Conservation (phyloP, 2,888 invertebrate species). For the Rotaria magnacalcarata region DNA sequence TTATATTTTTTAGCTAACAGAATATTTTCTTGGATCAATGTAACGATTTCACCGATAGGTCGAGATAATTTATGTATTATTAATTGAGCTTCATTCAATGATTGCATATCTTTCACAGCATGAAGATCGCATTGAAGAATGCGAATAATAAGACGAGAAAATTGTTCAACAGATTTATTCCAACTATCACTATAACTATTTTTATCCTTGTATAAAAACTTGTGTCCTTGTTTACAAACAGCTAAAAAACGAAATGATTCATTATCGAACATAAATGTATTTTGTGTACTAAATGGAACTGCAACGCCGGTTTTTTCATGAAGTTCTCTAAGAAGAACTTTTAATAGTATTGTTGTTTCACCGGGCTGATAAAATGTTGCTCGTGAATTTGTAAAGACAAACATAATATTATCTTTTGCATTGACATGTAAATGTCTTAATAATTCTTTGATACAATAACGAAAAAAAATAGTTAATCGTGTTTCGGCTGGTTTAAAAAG, state of each 20-base stretch:
- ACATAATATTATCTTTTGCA: conserved; percentile 27
- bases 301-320: neutral
- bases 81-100: neutral
- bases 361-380: neutral
- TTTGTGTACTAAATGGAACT: neutral
- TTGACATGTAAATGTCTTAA: neutral
- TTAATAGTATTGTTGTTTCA: neutral
- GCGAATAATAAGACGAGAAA: neutral
- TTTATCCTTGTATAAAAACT: neutral
- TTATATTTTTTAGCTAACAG: neutral
- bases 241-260: neutral
- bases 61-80: too few species aligned
- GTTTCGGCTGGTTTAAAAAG: neutral
- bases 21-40: neutral
- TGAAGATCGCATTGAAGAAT: neutral
- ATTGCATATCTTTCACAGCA: neutral
- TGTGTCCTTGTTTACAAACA: neutral
- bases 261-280: neutral
- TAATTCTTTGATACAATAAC: neutral
- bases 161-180: neutral
- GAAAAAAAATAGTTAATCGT: neutral
- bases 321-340: neutral
- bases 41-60: neutral
- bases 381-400: neutral
- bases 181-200: neutral